Conservation (phyloP, 2,113 vertebrate genomes). For the Cyrtonyx montezumae region DNA sequence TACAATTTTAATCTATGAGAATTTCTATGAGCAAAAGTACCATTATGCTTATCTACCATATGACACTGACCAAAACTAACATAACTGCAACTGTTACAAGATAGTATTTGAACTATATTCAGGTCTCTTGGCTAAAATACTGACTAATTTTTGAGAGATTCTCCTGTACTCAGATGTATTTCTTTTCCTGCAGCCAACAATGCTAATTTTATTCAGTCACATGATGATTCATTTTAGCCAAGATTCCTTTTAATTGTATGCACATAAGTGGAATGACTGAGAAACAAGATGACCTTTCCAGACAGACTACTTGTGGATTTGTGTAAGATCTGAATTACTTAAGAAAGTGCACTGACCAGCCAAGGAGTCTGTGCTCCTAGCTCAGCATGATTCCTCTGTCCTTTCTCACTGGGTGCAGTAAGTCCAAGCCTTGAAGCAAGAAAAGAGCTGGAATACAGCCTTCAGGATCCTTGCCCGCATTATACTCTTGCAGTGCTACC, state of each 20-base stretch:
- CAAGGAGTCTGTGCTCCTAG: background rate
- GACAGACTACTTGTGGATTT: background rate
- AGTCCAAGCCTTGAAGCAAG: background rate
- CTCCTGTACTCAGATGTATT: background rate
- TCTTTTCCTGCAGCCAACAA: background rate
- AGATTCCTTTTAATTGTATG: background rate
- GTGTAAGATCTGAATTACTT: background rate
- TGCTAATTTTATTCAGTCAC: background rate
- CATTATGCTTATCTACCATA: background rate
- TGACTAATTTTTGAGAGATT: background rate
- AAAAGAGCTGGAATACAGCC: background rate
- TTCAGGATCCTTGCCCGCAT: background rate
- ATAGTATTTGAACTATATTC: background rate
- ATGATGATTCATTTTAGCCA: background rate
- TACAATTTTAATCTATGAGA: background rate
- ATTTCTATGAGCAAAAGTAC: background rate
- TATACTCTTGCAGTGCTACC: background rate
- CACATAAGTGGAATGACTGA: background rate
- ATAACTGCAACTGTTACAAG: background rate
- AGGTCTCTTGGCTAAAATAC: background rate
- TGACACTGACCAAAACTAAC: background rate
- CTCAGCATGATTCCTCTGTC: background rate
- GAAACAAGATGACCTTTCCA: constrained; percentile 9
- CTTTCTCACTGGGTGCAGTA: background rate
- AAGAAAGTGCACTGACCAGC: background rate